Conservation (phyloP, 1,140 invertebrate species). For the Lanistes nyassanus region DNA sequence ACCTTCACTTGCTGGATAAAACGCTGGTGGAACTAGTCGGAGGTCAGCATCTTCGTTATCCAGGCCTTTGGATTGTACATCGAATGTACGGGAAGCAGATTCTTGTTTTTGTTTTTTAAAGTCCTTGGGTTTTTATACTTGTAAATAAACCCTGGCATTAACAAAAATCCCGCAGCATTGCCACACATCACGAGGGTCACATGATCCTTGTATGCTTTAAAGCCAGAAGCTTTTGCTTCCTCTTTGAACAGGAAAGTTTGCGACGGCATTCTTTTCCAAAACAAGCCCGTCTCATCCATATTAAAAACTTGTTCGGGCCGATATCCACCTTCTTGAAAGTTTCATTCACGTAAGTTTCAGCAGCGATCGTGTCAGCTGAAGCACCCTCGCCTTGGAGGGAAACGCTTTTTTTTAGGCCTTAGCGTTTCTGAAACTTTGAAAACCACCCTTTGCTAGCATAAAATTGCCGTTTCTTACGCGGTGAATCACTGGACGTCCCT, state of each 20-base stretch:
- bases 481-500: too few species aligned
- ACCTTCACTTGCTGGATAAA: not conserved
- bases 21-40: not conserved
- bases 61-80: conserved; percentile 3
- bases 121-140: not conserved
- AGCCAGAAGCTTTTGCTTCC: not conserved
- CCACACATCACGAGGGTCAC: conserved; percentile 1
- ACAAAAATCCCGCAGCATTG: not conserved
- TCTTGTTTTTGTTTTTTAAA: not conserved
- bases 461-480: too few species aligned
- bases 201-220: not conserved
- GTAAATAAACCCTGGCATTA: not conserved
- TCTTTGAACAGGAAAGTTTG: not conserved
- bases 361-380: too few species aligned
- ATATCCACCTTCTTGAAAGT: too few species aligned
- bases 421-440: too few species aligned
- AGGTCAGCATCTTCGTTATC: not conserved
- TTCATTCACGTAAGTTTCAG: too few species aligned
- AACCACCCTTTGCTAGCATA: too few species aligned
- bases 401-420: too few species aligned
- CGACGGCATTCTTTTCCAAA: not conserved
- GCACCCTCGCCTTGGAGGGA: too few species aligned
- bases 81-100: not conserved
- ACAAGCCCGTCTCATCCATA: conserved; percentile 1
- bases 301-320: not conserved